phyloP scores from a whole-genome alignment of 1,140 invertebrate genomes.

The Gryon sp. region DNA sequence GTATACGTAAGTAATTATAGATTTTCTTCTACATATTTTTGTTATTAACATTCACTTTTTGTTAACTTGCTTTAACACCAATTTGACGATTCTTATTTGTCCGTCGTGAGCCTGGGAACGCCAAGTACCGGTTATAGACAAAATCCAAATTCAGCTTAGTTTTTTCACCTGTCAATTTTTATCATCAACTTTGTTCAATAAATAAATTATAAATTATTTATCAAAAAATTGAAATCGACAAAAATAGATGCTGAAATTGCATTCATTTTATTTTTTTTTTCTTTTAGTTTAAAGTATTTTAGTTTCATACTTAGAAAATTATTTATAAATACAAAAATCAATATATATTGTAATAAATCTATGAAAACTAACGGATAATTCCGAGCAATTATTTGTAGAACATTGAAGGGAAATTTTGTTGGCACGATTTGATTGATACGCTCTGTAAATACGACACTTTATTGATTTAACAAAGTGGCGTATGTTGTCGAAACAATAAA shows the following conservation, averaged over 20 bases:
- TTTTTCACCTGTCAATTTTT: constrained; percentile 1
- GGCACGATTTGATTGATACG: constrained; percentile 21
- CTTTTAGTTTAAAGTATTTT: background rate
- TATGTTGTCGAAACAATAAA: constrained; percentile 40
- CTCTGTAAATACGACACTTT: constrained; percentile 65
- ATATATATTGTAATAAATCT: no score
- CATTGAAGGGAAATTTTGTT: background rate
- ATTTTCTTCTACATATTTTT: constrained; percentile 1
- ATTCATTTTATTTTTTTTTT: background rate
- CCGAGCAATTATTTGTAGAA: background rate
- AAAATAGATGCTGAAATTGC: no score
- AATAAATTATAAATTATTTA: background rate
- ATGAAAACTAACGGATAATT: no score
- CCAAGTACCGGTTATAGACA: constrained; percentile 46
- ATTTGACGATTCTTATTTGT: background rate
- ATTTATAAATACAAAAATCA: no score
- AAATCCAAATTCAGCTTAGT: constrained; percentile 1
- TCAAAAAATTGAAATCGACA: no score
- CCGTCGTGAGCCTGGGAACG: constrained; percentile 29
- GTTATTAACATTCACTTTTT: background rate
- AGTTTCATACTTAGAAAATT: no score
- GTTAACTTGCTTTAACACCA: background rate
- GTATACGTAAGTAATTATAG: constrained; percentile 52
- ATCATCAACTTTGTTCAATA: no score
- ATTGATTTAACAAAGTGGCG: constrained; percentile 52